Evolutionary conservation across 2,113 vertebrate genomes (phyloP).

Genomic region (Chionomys nivalis): DNA sequence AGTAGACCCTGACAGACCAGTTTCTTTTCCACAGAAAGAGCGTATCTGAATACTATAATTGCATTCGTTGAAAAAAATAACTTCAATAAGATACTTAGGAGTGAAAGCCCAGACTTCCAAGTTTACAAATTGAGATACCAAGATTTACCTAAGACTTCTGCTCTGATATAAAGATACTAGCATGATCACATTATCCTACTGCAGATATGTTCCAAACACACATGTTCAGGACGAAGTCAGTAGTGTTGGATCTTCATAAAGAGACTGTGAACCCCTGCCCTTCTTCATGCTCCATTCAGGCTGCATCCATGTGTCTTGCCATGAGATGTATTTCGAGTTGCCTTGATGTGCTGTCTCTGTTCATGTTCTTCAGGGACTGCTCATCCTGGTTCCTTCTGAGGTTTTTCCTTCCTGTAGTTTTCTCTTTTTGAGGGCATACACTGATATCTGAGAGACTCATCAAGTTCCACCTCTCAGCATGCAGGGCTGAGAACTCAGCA

Average conservation of each 20-base stretch:
- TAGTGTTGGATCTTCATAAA: neutral
- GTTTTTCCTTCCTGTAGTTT: neutral
- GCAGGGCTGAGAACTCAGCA: neutral
- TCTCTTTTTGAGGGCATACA: neutral
- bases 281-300: accelerated
- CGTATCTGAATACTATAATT: neutral
- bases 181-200: no score
- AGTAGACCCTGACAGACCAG: neutral
- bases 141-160: neutral
- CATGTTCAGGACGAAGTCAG: neutral
- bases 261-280: neutral
- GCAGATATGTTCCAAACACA: neutral
- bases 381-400: neutral
- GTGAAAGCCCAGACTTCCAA: neutral
- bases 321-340: neutral
- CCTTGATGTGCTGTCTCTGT: neutral
- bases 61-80: neutral
- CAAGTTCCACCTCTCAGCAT: neutral
- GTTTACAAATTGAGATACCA: slow-evolving; percentile 7
- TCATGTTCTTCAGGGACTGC: neutral
- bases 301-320: neutral
- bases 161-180: neutral
- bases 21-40: neutral
- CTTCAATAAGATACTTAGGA: neutral
- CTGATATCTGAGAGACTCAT: neutral